Base-by-base conservation (phyloP, 2,888 invertebrate species). In the Drosophila greeni region DNA sequence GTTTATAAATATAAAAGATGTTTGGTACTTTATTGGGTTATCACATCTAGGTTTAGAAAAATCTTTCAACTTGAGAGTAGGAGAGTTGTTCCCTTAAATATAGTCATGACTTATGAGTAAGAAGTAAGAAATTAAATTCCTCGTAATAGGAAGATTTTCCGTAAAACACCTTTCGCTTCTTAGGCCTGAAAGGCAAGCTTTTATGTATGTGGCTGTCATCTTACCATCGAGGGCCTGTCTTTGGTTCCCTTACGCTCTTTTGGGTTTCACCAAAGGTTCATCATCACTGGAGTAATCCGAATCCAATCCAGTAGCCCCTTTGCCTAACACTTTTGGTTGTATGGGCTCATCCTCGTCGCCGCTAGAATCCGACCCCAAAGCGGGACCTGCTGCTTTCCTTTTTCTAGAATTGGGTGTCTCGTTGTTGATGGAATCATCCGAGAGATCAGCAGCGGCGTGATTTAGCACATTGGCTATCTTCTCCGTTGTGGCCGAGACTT, bases 281-380 rank as follows among this genome's bases (percentile, higher is more conserved):
- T 60, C 59, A 23, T 60, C 59, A 24, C 37, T 59, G 34, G 58
- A 58, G 40, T 40, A 20, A 23, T 58, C 56, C 1, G 56, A 55
- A 5, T 40, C n/a, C 39, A 2, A 9, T 2, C 29, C 29, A 5
- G 29, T 14, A 5, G 29, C 5, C 18, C 11, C 18, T 18, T 14
- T 16, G 33, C 2, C 1, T 3, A 54, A 8, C 12, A 16, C n/a
- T n/a, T 55, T 40, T 4, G 33, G 40, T 12, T 2, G 20, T 20
- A 20, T 7, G 5, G 5, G 11, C 9, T 45, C 43, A 16, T 61
- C 61, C 0, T 39, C 53, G 9, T 52, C 61, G 14, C 26, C 24
- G 18, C 23, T 29, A 3, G 39, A 6, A 18, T 43, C 65, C 12
- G 12, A 2, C 0, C 29, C 11, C 14, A 24, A 34, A 12, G 11